These are phyloP conservation scores for Galeopterus variegatus DNA, from an alignment of 2,113 vertebrate genomes.

Conservation along the genomic window DNA sequence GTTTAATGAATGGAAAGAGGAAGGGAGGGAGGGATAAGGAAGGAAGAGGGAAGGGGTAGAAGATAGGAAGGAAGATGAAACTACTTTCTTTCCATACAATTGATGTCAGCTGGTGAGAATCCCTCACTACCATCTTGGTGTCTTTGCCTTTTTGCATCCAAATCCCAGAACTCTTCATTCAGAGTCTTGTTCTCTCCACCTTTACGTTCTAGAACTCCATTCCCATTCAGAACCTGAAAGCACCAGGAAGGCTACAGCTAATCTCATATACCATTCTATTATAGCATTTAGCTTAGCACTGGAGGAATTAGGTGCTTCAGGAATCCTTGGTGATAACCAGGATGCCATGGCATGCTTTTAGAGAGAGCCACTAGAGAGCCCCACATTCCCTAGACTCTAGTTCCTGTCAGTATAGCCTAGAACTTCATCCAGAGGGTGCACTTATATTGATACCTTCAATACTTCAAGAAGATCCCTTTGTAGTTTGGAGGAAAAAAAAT, in stretches of 20 bases:
- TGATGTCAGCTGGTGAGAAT: background rate
- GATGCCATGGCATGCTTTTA: background rate
- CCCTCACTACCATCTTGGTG: background rate
- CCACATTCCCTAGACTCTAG: background rate
- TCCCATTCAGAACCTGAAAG: background rate
- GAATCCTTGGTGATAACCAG: background rate
- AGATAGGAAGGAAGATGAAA: background rate
- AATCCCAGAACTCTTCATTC: background rate
- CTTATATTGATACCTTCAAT: background rate
- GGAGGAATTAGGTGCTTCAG: background rate
- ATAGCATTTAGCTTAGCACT: background rate
- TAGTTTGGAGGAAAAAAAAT: background rate
- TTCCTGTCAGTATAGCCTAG: background rate
- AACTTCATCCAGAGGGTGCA: background rate
- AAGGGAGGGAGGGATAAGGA: background rate
- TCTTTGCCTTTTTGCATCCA: background rate
- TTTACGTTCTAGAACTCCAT: background rate
- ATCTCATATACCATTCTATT: background rate
- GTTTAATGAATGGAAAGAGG: background rate
- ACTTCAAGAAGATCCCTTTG: background rate
- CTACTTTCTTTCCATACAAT: background rate
- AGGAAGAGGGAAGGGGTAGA: background rate
- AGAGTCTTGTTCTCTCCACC: background rate
- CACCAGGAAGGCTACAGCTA: background rate
- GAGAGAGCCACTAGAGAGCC: background rate